phyloP scores from a whole-genome alignment of 64 coral and sea anemone genomes.

The Pachyseris speciosa region DNA sequence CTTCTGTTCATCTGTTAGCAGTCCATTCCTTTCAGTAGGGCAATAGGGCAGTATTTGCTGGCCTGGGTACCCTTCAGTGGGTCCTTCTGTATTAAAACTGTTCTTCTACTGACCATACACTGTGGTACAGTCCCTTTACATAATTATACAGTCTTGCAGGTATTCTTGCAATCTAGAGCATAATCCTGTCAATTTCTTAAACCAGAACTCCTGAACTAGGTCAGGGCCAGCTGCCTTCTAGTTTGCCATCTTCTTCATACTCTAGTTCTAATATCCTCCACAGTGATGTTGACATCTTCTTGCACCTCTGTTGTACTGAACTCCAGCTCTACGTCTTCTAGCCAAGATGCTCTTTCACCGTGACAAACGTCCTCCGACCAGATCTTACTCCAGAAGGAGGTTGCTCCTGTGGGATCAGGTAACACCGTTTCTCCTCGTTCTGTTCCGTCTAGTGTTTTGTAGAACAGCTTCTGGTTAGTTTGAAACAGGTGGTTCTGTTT shows the following conservation, averaged over 20 bases:
- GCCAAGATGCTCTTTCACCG: slow-evolving; percentile 35
- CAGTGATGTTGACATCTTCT: slow-evolving; percentile 34
- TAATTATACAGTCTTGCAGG: slow-evolving; percentile 27
- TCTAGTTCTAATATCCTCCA: slow-evolving; percentile 32
- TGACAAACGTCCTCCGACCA: slow-evolving; percentile 37
- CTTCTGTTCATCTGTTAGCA: background rate
- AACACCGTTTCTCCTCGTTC: slow-evolving; percentile 9
- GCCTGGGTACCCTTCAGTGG: slow-evolving; percentile 19
- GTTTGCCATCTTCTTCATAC: slow-evolving; percentile 12
- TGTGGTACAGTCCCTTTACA: slow-evolving; percentile 50
- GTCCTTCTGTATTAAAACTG: slow-evolving; percentile 53
- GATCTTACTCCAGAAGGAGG: slow-evolving; percentile 36
- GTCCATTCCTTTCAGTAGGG: slow-evolving; percentile 33
- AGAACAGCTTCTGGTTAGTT: slow-evolving; percentile 43
- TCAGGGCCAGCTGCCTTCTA: slow-evolving; percentile 24
- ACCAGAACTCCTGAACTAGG: slow-evolving; percentile 44
- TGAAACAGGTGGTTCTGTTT: slow-evolving; percentile 28
- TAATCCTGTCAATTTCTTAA: slow-evolving; percentile 50
- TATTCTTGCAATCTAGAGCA: slow-evolving; percentile 17
- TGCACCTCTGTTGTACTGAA: slow-evolving; percentile 37
- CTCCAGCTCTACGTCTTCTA: slow-evolving; percentile 1
- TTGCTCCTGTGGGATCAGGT: slow-evolving; percentile 38
- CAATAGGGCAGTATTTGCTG: slow-evolving; percentile 65
- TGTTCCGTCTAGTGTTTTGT: slow-evolving; percentile 11
- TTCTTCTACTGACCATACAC: slow-evolving; percentile 42